Evolutionary conservation across 64 coral and sea anemone genomes (phyloP), one percentile per base, ranked within the genome.

Genomic region (Anthopleura sola): DNA sequence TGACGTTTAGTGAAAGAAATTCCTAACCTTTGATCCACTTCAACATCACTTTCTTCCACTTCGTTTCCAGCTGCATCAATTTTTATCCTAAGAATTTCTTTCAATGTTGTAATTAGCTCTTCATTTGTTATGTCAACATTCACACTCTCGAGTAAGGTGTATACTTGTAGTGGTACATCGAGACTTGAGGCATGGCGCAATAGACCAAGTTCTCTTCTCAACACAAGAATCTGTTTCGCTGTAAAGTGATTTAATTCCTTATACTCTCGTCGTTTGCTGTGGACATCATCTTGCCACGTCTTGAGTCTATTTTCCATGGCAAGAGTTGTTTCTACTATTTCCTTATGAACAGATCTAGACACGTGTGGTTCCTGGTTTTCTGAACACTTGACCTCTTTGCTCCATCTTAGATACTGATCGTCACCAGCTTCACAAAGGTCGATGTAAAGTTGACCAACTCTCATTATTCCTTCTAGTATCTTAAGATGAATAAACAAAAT

Each of bases 361-460:
- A n/a, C 37, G 46, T 78, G 60, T 12, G 10, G 37, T 1, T 31
- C 9, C 47, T 68, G 51, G 38, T 88, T 82, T 8, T 84, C 87
- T 28, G 60, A 50, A 24, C 91, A 92, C 24, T 75, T 33, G 20
- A 88, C 82, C 54, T 91, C 60, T 49, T 87, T 51, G 17, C 44
- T 91, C 93, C 93, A 95, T 32, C 46, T 32, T 80, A 91, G 48
- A 50, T 84, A 91, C 55, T 91, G 54, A 44, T 86, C 86, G 28
- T 88, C 53, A 44, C 93, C 93, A 91, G 89, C 83, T 64, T 95
- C 86, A 32, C 82, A 88, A 38, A 95, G 93, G 37, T 75, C 82
- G 14, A 95, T 76, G 83, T 91, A 95, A 18, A 91, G 75, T 38
- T 49, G 83, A 16, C 81, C 89, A 85, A 95, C 1, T 21, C 89